Evolutionary conservation across 2,113 vertebrate species (phyloP).

Genomic region (Empidonax alnorum): DNA sequence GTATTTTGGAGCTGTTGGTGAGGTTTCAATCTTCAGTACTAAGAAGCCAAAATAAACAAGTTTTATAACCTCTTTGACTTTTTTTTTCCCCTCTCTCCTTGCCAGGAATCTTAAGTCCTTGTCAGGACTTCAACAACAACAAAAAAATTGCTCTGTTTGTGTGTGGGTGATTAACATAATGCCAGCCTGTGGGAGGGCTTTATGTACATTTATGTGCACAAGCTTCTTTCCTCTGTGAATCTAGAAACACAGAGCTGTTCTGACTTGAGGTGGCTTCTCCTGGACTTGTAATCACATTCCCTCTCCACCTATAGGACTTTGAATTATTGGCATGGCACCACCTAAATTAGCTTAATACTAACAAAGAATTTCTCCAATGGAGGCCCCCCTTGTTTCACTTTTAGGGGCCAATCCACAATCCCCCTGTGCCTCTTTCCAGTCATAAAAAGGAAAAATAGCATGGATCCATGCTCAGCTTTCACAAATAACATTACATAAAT

Average conservation of each 20-base stretch:
- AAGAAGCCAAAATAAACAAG: background rate
- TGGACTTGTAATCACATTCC: background rate
- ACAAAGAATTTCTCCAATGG: background rate
- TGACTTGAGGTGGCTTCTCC: background rate
- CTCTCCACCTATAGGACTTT: background rate
- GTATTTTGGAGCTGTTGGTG: background rate
- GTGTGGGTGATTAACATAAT: background rate
- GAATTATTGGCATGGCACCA: background rate
- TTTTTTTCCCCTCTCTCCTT: background rate
- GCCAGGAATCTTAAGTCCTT: background rate
- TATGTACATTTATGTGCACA: background rate
- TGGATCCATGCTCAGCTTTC: background rate
- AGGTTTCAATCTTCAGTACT: background rate
- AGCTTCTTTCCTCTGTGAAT: background rate
- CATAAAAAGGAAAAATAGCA: background rate
- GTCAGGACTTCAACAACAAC: background rate
- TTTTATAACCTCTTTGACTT: background rate
- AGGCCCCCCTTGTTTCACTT: background rate
- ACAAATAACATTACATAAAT: background rate
- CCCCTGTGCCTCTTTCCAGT: background rate
- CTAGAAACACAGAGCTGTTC: background rate
- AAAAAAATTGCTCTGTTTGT: accelerated
- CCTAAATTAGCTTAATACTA: background rate
- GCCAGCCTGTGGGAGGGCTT: background rate
- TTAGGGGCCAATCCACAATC: background rate